Evolutionary conservation across 2,888 invertebrate species (phyloP).

Genomic region (Scelioninae gen. 1): DNA sequence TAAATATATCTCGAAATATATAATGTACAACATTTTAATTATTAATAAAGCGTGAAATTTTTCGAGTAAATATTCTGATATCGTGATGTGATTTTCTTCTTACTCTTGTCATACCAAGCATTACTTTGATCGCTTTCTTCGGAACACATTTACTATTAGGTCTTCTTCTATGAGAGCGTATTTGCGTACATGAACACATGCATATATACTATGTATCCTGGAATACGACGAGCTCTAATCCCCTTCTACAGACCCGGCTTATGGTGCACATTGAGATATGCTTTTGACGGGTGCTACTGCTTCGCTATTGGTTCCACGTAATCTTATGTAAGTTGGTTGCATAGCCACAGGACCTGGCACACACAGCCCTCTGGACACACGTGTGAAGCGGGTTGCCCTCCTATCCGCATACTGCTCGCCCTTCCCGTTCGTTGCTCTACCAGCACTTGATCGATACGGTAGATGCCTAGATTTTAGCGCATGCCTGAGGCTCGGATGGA

Average conservation of each 20-base stretch:
- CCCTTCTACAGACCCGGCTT: constrained; percentile 82
- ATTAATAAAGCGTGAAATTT: neutral
- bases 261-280: constrained; percentile 81
- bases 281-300: constrained; percentile 82
- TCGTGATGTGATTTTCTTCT: constrained; percentile 56
- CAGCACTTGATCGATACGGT: constrained; percentile 82
- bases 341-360: constrained; percentile 81
- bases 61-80: constrained; percentile 11
- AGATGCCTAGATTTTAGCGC: constrained; percentile 82
- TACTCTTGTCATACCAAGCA: constrained; percentile 45
- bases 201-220: constrained; percentile 76
- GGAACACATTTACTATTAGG: constrained; percentile 76
- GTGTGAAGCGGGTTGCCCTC: constrained; percentile 71
- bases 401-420: constrained; percentile 58
- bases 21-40: too few relatives aligned
- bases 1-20: too few relatives aligned
- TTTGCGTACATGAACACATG: constrained; percentile 53
- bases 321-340: constrained; percentile 83
- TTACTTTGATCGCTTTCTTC: constrained; percentile 76
- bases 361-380: constrained; percentile 76
- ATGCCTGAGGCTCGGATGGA: constrained; percentile 73
- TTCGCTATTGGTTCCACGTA: constrained; percentile 81
- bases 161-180: constrained; percentile 64
- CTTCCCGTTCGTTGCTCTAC: constrained; percentile 56
- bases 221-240: constrained; percentile 82